Evolutionary conservation across 2,888 invertebrate species (phyloP).

Genomic region (Plebejus anna): DNA sequence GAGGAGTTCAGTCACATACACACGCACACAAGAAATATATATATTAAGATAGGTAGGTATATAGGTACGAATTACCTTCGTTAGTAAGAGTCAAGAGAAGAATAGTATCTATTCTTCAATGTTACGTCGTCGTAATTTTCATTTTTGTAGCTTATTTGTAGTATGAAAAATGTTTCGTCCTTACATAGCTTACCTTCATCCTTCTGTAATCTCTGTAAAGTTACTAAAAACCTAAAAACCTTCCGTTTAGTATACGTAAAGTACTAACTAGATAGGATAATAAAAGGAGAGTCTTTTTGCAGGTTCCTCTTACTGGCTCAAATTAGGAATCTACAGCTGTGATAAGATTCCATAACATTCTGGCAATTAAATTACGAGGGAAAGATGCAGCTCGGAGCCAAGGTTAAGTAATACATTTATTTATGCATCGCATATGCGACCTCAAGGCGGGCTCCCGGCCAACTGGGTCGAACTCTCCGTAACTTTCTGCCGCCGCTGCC

Average conservation of each 20-base stretch:
- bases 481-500: slow-evolving; percentile 64
- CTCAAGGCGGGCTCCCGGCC: slow-evolving; percentile 65
- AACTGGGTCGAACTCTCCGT: slow-evolving; percentile 73
- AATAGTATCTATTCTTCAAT: neutral
- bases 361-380: slow-evolving; percentile 18
- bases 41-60: too few species aligned
- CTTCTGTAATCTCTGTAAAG: neutral
- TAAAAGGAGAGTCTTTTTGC: neutral
- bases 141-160: too few species aligned
- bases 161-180: too few species aligned
- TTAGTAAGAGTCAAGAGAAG: neutral
- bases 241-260: too few species aligned
- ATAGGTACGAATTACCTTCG: neutral
- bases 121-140: too few species aligned
- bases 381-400: slow-evolving; percentile 41
- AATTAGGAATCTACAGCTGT: too few species aligned
- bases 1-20: too few species aligned
- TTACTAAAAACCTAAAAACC: neutral
- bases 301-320: neutral
- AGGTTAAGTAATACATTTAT: slow-evolving; percentile 55
- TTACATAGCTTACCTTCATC: neutral
- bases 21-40: too few species aligned
- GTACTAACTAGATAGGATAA: too few species aligned
- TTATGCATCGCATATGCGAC: slow-evolving; percentile 49
- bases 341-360: neutral